Conservation (phyloP, 53 echinoderm and acorn worm species). For the Temnopleurus reevesii region DNA sequence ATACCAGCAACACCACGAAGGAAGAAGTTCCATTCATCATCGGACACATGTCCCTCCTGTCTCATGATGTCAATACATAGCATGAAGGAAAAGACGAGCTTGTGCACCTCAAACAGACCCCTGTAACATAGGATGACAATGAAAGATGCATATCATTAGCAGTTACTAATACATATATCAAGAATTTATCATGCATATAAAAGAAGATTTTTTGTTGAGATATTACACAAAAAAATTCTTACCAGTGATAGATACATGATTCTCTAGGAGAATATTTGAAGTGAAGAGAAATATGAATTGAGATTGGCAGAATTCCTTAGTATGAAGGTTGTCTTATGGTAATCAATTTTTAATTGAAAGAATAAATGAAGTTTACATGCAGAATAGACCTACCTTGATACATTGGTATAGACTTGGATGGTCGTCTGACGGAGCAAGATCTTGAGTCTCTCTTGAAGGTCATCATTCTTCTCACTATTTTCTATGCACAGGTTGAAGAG, state of each 20-base stretch:
- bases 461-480: slow-evolving; percentile 92
- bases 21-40: slow-evolving; percentile 96
- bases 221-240: too few species aligned
- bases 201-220: too few species aligned
- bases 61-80: slow-evolving; percentile 95
- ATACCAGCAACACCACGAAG: slow-evolving; percentile 90
- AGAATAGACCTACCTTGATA: slow-evolving; percentile 69
- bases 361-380: too few species aligned
- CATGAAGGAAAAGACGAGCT: slow-evolving; percentile 99
- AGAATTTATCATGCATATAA: too few species aligned
- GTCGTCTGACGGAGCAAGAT: slow-evolving; percentile 86
- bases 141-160: not conserved
- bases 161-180: too few species aligned
- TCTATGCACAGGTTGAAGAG: slow-evolving; percentile 97
- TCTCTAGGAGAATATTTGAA: too few species aligned
- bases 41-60: slow-evolving; percentile 77
- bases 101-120: slow-evolving; percentile 98
- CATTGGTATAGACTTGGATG: slow-evolving; percentile 92
- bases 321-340: too few species aligned
- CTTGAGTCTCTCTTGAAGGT: slow-evolving; percentile 78
- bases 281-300: too few species aligned
- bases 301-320: too few species aligned
- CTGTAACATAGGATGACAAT: slow-evolving; percentile 37
- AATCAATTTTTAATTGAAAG: too few species aligned
- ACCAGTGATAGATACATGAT: too few species aligned